Evolutionary conservation across 2,888 invertebrate genomes (phyloP), one percentile per base, ranked within the genome.

Genomic region (Parthenolecanium corni): DNA sequence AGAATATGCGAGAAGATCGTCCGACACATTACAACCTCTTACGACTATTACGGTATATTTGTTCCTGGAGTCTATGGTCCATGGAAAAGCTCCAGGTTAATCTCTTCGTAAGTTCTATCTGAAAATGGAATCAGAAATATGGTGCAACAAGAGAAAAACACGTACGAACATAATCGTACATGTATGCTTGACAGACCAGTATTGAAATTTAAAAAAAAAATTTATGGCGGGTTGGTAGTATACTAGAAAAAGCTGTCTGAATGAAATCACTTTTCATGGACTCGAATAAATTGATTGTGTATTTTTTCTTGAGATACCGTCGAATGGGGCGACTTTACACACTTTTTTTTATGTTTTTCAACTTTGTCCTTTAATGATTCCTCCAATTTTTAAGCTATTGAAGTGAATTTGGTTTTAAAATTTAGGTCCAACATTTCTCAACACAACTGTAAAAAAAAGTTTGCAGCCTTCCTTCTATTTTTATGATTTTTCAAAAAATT

Each of bases 141-240:
- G 12, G 56, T 40, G 9, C 23, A 23, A 6, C 24, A 18, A 20
- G 14, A n/a, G 12, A 44, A 40, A 20, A 56, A 25, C 12, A 5
- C 14, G 11, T 56, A 56, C 21, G 24, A 6, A 4, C 42, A 5
- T 5, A n/a, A n/a, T n/a, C 42, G 4, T 5, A n/a, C n/a, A n/a
- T n/a, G n/a, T n/a, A 42, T 42, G 16, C 6, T 24, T 6, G 23
- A 14, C 1, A 56, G 4, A 3, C 21, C 56, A 9, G 24, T 20
- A 25, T 23, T 24, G 56, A 56, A 56, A 44, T 18, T 56, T n/a
- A 56, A 9, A 56, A 56, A 44, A 56, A 44, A 18, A 56, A 56
- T 56, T 44, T 44, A 24, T 56, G 24, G 18, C n/a, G 3, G 0
- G 24, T 23, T 42, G 42, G 6, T 16, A 16, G 2, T 12, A 1